Conservation (phyloP, 2,888 invertebrate species). For the Pristionchus entomophagus region DNA sequence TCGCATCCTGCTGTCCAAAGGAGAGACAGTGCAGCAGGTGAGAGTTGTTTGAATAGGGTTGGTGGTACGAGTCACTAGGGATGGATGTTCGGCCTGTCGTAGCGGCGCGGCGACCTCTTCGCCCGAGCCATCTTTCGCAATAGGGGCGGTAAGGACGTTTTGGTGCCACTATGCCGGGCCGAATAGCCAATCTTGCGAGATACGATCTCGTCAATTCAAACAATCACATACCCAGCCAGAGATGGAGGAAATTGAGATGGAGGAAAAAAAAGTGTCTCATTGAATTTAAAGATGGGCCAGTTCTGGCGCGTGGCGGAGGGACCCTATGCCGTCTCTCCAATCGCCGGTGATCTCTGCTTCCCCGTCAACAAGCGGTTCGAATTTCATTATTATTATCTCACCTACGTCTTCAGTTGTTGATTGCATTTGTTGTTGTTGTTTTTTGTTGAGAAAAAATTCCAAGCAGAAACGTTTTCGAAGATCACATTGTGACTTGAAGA, state of each 20-base stretch:
- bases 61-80: no score
- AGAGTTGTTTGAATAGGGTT: no score
- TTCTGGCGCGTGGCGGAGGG: constrained; percentile 54
- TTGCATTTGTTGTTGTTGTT: no score
- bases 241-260: no score
- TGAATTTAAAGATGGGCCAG: constrained; percentile 52
- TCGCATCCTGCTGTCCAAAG: constrained; percentile 49
- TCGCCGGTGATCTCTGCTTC: constrained; percentile 48
- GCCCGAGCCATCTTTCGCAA: background rate
- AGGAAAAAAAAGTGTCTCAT: no score
- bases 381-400: background rate
- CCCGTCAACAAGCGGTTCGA: constrained; percentile 59
- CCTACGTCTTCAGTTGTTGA: no score
- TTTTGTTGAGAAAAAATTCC: no score
- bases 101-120: no score
- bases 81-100: no score
- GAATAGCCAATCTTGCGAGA: background rate
- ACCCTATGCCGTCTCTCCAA: constrained; percentile 39
- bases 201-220: no score
- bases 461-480: no score
- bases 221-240: no score
- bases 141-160: background rate
- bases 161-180: background rate
- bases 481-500: background rate
- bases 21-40: constrained; percentile 40